Evolutionary conservation across 2,113 vertebrate species (phyloP), one percentile per base, ranked within the genome.

Genomic region (Apaloderma vittatum): DNA sequence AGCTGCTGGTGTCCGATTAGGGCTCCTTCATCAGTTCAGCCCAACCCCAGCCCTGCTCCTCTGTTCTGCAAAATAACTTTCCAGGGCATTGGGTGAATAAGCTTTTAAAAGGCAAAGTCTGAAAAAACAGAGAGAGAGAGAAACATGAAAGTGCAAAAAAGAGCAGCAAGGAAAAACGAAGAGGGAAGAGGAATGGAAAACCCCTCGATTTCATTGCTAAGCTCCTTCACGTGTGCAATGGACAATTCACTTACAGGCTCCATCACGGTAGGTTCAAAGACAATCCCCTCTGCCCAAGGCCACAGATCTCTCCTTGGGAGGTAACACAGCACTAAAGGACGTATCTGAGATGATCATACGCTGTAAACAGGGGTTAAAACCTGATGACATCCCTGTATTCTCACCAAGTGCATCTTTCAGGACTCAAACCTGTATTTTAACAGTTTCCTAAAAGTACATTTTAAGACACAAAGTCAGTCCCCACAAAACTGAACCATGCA

Each of bases 141-240:
- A 63, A 59, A 68, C 3, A 22, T 0, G 1, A 14, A 79, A 36
- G 23, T 6, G 32, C 45, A 17, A 88, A 86, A 77, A 65, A 18
- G 6, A 20, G 2, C 21, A 79, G 51, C 43, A 83, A 78, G n/a
- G 45, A 17, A 57, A 84, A 89, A 32, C 0, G 0, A 91, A 86
- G 22, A 0, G 16, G 13, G 8, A 5, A 51, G 27, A 23, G 3
- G 2, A 2, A 3, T 24, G 12, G 45, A 57, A 86, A 84, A 43
- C 3, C 14, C 27, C 6, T 1, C 51, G 37, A 59, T 13, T 43
- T 43, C 52, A 71, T 3, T 48, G 37, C 32, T 37, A 67, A 72
- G 17, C 23, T 84, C 51, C 37, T 52, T 65, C 67, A 71, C 0
- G 0, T 0, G 0, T 18, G 48, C 26, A 77, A 3, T 0, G 63